Conservation (phyloP, 2,113 vertebrate genomes). For the Eulemur rufifrons region DNA sequence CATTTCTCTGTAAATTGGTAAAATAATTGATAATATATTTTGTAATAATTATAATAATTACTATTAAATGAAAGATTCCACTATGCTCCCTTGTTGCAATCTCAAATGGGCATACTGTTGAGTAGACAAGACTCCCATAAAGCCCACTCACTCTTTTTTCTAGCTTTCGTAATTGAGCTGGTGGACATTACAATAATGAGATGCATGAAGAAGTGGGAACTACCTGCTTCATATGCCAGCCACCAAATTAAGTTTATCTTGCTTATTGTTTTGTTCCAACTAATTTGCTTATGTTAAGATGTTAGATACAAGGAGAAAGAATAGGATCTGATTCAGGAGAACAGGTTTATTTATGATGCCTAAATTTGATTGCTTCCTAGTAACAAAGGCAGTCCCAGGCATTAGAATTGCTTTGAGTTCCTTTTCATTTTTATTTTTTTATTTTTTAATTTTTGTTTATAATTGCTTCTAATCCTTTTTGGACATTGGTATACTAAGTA, state of each 20-base stretch:
- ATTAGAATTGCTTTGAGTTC: not conserved
- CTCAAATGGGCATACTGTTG: not conserved
- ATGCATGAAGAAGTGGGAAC: not conserved
- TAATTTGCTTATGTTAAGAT: not conserved
- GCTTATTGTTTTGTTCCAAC: not conserved
- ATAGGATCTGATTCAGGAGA: not conserved
- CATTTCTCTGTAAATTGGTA: not conserved
- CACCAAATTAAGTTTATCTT: not conserved
- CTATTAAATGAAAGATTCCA: not conserved
- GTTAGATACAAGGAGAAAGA: constrained; percentile 5
- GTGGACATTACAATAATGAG: not conserved
- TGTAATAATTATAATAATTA: not conserved
- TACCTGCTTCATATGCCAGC: not conserved
- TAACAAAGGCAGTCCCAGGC: not conserved
- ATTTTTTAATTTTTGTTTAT: not conserved
- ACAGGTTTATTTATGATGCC: not conserved
- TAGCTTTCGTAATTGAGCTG: not conserved
- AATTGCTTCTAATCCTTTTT: constrained; percentile 29
- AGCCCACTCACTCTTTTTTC: not conserved
- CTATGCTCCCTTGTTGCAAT: not conserved
- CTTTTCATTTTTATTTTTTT: not conserved
- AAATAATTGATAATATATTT: not conserved
- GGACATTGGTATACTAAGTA: not conserved
- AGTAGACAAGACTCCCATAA: not conserved
- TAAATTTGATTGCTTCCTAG: not conserved